A percentile compares a stretch with the other conserved stretches of the same genome.
These are phyloP conservation scores for Belgica antarctica DNA, from an alignment of 2,888 invertebrate species.

Conservation along the genomic window DNA sequence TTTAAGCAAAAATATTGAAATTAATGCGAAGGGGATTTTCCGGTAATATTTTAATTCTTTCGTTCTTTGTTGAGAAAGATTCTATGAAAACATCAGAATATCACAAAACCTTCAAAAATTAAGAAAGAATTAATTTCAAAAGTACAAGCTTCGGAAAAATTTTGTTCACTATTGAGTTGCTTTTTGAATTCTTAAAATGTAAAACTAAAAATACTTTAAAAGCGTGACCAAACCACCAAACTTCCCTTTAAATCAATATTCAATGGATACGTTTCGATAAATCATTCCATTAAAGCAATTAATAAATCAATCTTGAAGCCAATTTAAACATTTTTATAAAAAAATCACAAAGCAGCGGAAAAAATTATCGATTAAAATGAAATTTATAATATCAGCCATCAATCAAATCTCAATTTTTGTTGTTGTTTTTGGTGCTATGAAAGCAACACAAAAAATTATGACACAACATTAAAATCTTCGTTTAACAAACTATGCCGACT, in stretches of 20 bases:
- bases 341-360: neutral
- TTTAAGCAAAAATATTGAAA: too few relatives aligned
- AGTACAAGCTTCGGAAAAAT: too few relatives aligned
- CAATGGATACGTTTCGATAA: slow-evolving; percentile 26
- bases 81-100: too few relatives aligned
- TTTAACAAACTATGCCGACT: slow-evolving; percentile 1
- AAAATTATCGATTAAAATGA: slow-evolving; percentile 1
- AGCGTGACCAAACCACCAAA: too few relatives aligned
- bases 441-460: neutral
- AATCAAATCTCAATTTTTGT: neutral
- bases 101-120: too few relatives aligned
- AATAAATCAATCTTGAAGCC: slow-evolving; percentile 37
- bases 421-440: neutral
- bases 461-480: neutral
- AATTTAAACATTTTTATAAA: slow-evolving; percentile 21
- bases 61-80: too few relatives aligned
- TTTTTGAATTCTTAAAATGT: too few relatives aligned
- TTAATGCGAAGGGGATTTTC: too few relatives aligned
- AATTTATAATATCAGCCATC: slow-evolving; percentile 6
- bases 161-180: too few relatives aligned
- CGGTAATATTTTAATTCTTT: too few relatives aligned
- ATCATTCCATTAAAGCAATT: slow-evolving; percentile 38
- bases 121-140: too few relatives aligned
- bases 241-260: slow-evolving; percentile 39
- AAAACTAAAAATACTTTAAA: too few relatives aligned